Evolutionary conservation across 2,888 invertebrate genomes (phyloP).

Genomic region (Athrips mouffetella): DNA sequence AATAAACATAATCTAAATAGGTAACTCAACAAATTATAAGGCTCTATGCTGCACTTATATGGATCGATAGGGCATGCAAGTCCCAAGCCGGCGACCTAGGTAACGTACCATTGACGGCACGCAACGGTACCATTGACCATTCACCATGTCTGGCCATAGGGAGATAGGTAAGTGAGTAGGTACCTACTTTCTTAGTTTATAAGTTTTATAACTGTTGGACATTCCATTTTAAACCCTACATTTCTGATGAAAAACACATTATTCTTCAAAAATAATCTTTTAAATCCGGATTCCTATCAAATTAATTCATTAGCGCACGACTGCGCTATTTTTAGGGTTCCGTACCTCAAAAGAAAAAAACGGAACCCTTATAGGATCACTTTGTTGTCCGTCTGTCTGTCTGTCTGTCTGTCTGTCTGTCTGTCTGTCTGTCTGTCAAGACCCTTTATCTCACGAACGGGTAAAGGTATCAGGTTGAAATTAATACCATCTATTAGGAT

Average conservation of each 20-base stretch:
- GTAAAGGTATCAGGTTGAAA: too few species aligned
- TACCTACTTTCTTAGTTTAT: too few species aligned
- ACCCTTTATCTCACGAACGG: too few species aligned
- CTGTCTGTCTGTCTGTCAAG: too few species aligned
- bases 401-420: too few species aligned
- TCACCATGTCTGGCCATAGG: constrained; percentile 39
- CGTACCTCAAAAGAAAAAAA: too few species aligned
- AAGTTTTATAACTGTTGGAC: constrained; percentile 19
- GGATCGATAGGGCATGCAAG: constrained; percentile 67
- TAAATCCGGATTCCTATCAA: not conserved
- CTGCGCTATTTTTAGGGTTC: not conserved
- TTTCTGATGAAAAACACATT: not conserved
- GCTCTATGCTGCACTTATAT: constrained; percentile 44
- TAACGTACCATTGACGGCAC: constrained; percentile 47
- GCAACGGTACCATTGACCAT: constrained; percentile 65
- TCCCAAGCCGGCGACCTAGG: constrained; percentile 57
- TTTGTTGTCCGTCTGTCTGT: too few species aligned
- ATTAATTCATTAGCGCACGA: not conserved
- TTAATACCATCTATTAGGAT: too few species aligned
- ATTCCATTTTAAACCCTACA: constrained; percentile 1
- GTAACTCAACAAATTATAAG: constrained; percentile 19
- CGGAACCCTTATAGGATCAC: too few species aligned
- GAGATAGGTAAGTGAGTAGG: constrained; percentile 22
- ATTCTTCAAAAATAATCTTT: not conserved
- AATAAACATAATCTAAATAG: not conserved